These are phyloP conservation scores for Lithobates pipiens DNA, from an alignment of 2,797 vertebrate genomes.

Conservation along the genomic window DNA sequence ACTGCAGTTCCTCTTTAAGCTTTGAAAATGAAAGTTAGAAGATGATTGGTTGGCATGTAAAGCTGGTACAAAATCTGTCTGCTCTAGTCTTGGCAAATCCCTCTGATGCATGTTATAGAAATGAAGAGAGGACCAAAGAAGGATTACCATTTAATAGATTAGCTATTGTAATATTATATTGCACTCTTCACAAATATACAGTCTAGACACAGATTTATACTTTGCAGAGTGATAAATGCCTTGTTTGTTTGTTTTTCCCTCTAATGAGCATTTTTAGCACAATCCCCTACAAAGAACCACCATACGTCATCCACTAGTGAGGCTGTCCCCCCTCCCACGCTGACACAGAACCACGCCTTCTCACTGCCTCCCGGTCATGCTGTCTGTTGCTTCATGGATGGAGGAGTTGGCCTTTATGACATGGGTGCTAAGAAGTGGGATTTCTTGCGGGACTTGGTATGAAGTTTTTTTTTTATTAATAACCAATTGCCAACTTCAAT, in stretches of 20 bases:
- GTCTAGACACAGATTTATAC: no score
- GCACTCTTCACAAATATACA: no score
- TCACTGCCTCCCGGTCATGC: constrained; percentile 92
- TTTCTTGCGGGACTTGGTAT: constrained; percentile 95
- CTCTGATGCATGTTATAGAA: no score
- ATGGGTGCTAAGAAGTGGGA: constrained; percentile 97
- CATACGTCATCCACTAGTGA: constrained; percentile 95
- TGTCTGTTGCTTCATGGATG: constrained; percentile 97
- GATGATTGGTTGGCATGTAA: no score
- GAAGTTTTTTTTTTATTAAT: constrained; percentile 49
- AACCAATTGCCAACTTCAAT: not conserved
- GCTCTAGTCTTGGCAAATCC: no score
- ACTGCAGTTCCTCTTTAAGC: no score
- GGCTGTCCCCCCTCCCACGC: constrained; percentile 86
- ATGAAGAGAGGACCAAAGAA: no score
- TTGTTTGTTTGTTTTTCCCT: constrained; percentile 59
- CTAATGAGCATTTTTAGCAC: constrained; percentile 76
- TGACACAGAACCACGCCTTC: constrained; percentile 90
- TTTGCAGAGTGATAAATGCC: constrained; percentile 12
- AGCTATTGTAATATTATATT: no score
- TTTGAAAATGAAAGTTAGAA: no score
- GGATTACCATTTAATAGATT: no score
- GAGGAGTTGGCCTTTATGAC: constrained; percentile 96
- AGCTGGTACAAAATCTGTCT: no score
- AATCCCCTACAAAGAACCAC: constrained; percentile 84